Evolutionary conservation across 2,113 vertebrate genomes (phyloP).

Genomic region (Eurystomus gularis): DNA sequence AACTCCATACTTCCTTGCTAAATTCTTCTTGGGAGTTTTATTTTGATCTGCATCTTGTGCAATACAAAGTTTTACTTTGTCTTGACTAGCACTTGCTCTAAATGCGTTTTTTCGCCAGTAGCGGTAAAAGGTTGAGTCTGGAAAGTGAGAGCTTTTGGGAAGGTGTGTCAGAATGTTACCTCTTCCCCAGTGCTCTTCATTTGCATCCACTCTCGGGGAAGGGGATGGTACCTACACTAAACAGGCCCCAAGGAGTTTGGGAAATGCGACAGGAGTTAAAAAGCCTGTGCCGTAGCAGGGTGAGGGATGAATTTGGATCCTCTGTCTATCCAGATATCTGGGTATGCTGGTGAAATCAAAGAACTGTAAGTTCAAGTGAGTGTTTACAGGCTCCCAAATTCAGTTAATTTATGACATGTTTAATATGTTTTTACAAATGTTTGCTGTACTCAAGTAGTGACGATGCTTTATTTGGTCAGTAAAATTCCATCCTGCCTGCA

Average conservation of each 20-base stretch:
- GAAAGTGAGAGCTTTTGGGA: not conserved
- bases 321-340: not conserved
- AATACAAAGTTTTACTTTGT: not conserved
- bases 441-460: slow-evolving; percentile 73
- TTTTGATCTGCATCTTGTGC: not conserved
- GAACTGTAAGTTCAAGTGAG: slow-evolving; percentile 42
- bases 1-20: slow-evolving; percentile 25
- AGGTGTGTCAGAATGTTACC: not conserved
- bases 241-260: not conserved
- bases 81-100: not conserved
- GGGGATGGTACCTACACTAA: not conserved
- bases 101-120: not conserved
- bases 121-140: not conserved
- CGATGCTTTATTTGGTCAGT: slow-evolving; percentile 70
- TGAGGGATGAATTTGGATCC: not conserved
- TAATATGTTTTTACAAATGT: slow-evolving; percentile 75
- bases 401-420: slow-evolving; percentile 73
- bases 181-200: not conserved
- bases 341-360: slow-evolving; percentile 25
- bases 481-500: slow-evolving; percentile 69
- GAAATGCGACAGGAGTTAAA: slow-evolving; percentile 2
- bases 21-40: slow-evolving; percentile 2
- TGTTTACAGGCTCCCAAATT: slow-evolving; percentile 64
- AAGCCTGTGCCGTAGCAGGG: not conserved
- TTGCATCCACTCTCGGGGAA: not conserved